These are phyloP conservation scores for Coregonus suidteri DNA, from an alignment of 2,797 vertebrate genomes.

Conservation along the genomic window DNA sequence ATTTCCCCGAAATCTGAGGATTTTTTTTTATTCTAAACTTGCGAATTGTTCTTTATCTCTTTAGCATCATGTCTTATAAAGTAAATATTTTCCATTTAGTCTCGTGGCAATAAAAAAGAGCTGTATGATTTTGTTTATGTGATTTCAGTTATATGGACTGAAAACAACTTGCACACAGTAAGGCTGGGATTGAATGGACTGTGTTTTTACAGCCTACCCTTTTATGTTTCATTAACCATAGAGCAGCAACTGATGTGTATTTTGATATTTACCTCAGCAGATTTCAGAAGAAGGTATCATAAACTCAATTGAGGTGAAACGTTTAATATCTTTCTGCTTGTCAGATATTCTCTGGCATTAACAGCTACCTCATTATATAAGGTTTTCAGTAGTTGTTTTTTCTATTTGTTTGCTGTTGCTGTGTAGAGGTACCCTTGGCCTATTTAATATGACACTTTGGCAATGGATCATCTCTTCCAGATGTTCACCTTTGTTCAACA, in stretches of 20 bases:
- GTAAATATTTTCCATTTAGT: neutral
- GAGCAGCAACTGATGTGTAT: conserved; percentile 35
- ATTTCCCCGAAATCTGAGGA: conserved; percentile 27
- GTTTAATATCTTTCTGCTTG: conserved; percentile 19
- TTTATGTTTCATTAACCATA: conserved; percentile 35
- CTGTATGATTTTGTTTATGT: neutral
- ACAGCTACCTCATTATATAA: conserved; percentile 10
- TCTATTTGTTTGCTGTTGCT: neutral
- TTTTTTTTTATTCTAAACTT: conserved; percentile 30
- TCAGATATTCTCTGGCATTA: conserved; percentile 26
- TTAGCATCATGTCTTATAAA: neutral
- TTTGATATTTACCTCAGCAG: conserved; percentile 29
- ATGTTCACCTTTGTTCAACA: neutral
- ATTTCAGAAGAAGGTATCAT: conserved; percentile 21
- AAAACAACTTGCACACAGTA: neutral
- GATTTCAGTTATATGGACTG: neutral
- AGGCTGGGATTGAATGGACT: conserved; percentile 4
- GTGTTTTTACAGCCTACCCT: conserved; percentile 16
- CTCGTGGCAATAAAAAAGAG: neutral
- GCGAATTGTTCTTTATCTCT: neutral
- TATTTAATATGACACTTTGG: neutral
- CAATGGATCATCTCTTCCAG: conserved; percentile 2
- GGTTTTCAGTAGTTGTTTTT: neutral
- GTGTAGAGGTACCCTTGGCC: neutral
- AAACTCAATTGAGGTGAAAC: conserved; percentile 15